Conservation (phyloP, 2,797 vertebrate species). For the Lophius americanus region DNA sequence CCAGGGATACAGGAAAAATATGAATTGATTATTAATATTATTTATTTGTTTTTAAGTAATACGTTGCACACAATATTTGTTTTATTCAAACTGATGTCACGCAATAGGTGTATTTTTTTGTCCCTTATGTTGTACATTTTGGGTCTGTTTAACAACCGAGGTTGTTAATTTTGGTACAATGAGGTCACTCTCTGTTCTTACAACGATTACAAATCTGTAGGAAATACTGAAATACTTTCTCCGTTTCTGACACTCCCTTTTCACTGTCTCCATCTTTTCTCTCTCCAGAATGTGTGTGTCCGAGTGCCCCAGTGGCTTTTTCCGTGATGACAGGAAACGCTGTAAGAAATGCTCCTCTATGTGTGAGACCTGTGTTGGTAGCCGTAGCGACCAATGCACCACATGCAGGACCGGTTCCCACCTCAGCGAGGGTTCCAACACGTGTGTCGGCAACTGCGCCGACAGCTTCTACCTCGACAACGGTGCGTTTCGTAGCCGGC, state of each 20-base stretch:
- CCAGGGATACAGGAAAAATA: background rate
- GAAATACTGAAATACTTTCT: no score
- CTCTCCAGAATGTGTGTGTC: conserved; percentile 90
- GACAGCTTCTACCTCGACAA: conserved; percentile 90
- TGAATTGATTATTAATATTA: no score
- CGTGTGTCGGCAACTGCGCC: conserved; percentile 87
- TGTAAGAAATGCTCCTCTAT: conserved; percentile 95
- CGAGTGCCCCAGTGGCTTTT: conserved; percentile 94
- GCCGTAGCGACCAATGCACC: conserved; percentile 93
- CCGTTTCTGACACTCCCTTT: no score
- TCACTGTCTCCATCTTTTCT: background rate
- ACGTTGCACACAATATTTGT: no score
- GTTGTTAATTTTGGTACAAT: no score
- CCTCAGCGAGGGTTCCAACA: conserved; percentile 90
- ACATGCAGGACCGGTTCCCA: conserved; percentile 92
- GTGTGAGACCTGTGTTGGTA: conserved; percentile 93
- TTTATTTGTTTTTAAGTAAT: no score
- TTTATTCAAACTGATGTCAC: no score
- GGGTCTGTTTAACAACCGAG: no score
- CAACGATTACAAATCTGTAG: no score
- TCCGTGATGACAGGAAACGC: conserved; percentile 94
- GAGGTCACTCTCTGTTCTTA: no score
- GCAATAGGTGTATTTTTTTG: no score
- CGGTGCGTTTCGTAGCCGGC: conserved; percentile 49
- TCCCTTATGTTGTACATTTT: no score